A percentile compares a stretch with the other conserved stretches of the same genome.
Conservation (phyloP, 2,797 vertebrate genomes). For the Nannoperca obscura region DNA sequence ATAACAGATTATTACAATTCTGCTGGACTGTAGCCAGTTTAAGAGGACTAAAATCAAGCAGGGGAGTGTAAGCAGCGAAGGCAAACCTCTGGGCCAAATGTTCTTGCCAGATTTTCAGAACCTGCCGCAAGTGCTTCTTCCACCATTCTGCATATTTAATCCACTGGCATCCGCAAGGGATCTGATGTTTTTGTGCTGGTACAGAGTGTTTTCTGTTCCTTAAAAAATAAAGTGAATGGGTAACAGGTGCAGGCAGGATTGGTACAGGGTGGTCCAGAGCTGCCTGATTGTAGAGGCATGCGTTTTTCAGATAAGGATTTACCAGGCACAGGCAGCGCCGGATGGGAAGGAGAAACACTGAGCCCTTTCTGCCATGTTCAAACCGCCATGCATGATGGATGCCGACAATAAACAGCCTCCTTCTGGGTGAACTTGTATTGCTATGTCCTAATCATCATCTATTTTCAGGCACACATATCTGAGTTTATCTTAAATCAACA, state of each 20-base stretch:
- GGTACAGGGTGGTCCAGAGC: constrained; percentile 59
- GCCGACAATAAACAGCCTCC: constrained; percentile 32
- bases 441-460: constrained; percentile 36
- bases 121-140: constrained; percentile 20
- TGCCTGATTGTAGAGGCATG: constrained; percentile 49
- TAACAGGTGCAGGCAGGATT: constrained; percentile 77
- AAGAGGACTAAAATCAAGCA: constrained; percentile 29
- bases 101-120: constrained; percentile 29
- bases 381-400: constrained; percentile 24
- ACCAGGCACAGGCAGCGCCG: constrained; percentile 34
- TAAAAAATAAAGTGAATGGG: constrained; percentile 78
- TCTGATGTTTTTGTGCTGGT: constrained; percentile 61
- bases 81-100: constrained; percentile 23
- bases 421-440: constrained; percentile 14
- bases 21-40: constrained; percentile 41
- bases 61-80: not conserved
- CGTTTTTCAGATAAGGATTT: constrained; percentile 76
- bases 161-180: constrained; percentile 58
- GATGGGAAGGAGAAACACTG: not conserved
- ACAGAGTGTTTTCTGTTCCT: constrained; percentile 76
- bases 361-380: constrained; percentile 27
- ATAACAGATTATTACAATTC: constrained; percentile 46
- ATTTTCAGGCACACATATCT: constrained; percentile 32
- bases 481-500: constrained; percentile 51
- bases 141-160: constrained; percentile 68